These are phyloP conservation scores for Pseudochaenichthys georgianus DNA, from an alignment of 2,797 vertebrate species.

Conservation along the genomic window DNA sequence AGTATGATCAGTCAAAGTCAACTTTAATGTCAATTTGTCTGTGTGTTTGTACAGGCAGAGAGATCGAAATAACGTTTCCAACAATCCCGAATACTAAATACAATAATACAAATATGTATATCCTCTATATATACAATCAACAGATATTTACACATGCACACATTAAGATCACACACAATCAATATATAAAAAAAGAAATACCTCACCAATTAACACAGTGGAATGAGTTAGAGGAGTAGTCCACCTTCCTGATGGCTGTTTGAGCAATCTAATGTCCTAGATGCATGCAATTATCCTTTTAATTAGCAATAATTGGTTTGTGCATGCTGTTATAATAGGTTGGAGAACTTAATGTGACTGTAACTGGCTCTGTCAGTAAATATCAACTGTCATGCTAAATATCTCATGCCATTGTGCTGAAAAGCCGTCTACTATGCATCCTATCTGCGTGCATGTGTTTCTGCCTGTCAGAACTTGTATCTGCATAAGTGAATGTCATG, in stretches of 20 bases:
- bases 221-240: constrained; percentile 53
- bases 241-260: constrained; percentile 72
- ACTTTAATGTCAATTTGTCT: too few species aligned
- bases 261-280: constrained; percentile 80
- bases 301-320: constrained; percentile 88
- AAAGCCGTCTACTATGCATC: constrained; percentile 34
- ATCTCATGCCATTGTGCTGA: constrained; percentile 51
- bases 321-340: constrained; percentile 85
- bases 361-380: constrained; percentile 81
- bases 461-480: constrained; percentile 33
- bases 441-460: constrained; percentile 10
- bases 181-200: background rate
- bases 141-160: too few species aligned
- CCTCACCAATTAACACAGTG: constrained; percentile 37
- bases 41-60: too few species aligned
- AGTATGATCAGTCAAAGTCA: background rate
- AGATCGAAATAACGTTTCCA: too few species aligned
- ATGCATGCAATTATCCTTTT: constrained; percentile 87
- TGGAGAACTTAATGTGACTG: constrained; percentile 83
- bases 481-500: constrained; percentile 39
- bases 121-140: too few species aligned
- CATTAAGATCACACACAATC: too few species aligned
- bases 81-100: too few species aligned
- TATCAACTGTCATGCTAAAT: constrained; percentile 78
- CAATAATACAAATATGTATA: too few species aligned